Evolutionary conservation across 2,888 invertebrate species (phyloP), one percentile per base, ranked within the genome.

Genomic region (Zootermopsis nevadensis): DNA sequence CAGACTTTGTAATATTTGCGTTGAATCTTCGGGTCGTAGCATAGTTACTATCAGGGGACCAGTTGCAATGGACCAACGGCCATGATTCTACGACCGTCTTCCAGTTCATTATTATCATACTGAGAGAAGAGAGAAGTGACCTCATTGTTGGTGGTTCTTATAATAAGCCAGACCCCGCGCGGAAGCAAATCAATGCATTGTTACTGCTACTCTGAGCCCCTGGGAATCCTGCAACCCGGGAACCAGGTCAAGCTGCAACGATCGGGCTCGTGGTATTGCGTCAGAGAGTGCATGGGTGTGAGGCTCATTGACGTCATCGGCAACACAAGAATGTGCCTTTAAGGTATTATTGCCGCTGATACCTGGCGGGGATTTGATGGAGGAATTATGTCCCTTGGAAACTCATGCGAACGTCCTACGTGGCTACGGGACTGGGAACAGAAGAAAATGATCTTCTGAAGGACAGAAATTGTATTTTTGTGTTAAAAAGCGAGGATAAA

Each of bases 171-270:
- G 38, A 7, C 4, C 10, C 38, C 7, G 42, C 1, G 42, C 42
- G 42, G 42, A 48, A 60, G 60, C 60, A 60, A 60, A 60, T 60
- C 60, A 60, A 60, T 60, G 60, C 60, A 48, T 48, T 48, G 42
- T 48, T 48, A 48, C 42, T 48, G 15, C 42, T 12, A n/a, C 42
- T 8, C 15, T 48, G n/a, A 60, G 53, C 19, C 33, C 79, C 79
- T 35, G 79, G 79, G 79, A 77, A 79, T 60, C 48, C 79, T 66
- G 77, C 76, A 76, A 38, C n/a, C 77, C n/a, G 66, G 79, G 60
- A 79, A 79, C 35, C 33, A 66, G 79, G 79, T 79, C 79, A 60
- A 79, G 79, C 79, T 79, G 60, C 79, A 79, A 79, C 79, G 79
- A 79, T 79, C 77, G 55, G 77, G 8, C 31, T 10, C 38, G 31